Conservation (phyloP, 2,888 invertebrate species). For the Punctoribates punctum region DNA sequence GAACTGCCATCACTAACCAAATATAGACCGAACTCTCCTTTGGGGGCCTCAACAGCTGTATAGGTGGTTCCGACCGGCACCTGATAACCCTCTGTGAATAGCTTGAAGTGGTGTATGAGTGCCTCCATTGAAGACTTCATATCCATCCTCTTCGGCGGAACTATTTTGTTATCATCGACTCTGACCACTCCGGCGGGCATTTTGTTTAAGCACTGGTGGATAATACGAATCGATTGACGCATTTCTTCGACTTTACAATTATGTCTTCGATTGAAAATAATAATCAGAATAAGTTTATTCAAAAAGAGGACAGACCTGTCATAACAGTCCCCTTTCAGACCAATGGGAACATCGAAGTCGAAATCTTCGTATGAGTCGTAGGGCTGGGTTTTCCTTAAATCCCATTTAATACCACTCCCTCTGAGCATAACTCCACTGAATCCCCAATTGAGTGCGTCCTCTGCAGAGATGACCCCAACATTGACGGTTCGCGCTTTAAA, state of each 20-base stretch:
- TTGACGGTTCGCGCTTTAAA: slow-evolving; percentile 89
- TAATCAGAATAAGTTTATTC: too few relatives aligned
- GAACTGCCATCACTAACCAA: slow-evolving; percentile 91
- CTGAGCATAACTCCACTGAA: slow-evolving; percentile 97
- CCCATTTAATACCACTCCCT: slow-evolving; percentile 99
- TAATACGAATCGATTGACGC: slow-evolving; percentile 90
- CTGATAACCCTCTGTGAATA: slow-evolving; percentile 93
- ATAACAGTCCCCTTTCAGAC: slow-evolving; percentile 92
- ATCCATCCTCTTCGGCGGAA: slow-evolving; percentile 82
- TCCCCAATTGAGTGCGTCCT: slow-evolving; percentile 91
- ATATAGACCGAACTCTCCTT: slow-evolving; percentile 94
- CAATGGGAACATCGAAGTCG: slow-evolving; percentile 98
- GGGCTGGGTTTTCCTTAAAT: slow-evolving; percentile 88
- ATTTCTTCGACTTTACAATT: slow-evolving; percentile 85
- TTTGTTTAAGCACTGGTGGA: slow-evolving; percentile 92
- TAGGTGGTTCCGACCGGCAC: slow-evolving; percentile 95
- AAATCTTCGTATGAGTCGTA: slow-evolving; percentile 92
- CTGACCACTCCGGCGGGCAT: slow-evolving; percentile 94
- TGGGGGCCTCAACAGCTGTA: slow-evolving; percentile 94
- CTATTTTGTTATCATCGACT: slow-evolving; percentile 88
- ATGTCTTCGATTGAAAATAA: too few relatives aligned
- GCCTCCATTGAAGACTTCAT: slow-evolving; percentile 97
- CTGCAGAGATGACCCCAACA: slow-evolving; percentile 82
- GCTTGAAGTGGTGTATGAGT: slow-evolving; percentile 95
- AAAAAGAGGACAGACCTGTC: slow-evolving; percentile 67